Evolutionary conservation across 1,140 invertebrate species (phyloP), one percentile per base, ranked within the genome.

Genomic region (Drosophila teissieri): DNA sequence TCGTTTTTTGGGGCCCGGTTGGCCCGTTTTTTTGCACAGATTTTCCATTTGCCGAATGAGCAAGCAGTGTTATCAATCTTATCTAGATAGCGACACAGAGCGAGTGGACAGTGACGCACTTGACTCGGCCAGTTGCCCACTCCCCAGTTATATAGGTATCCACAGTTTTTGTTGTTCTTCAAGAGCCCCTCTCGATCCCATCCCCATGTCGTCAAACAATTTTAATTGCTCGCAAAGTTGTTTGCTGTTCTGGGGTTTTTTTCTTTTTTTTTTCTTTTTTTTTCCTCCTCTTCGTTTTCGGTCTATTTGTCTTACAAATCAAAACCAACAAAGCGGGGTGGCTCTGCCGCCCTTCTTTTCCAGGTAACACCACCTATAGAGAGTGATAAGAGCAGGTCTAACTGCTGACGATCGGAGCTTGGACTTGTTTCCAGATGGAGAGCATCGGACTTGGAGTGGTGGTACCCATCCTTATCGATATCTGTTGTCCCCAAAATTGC

Each of bases 191-290:
- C 31, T 2, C 49, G 49, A 36, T 52, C 48, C n/a, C 22, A 39
- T 49, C 39, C 40, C 45, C 48, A 62, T 63, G 77, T 86, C 65
- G 70, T 70, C 61, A 80, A 84, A 88, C 84, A 88, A 78, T 88
- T 88, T 85, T 88, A 88, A 88, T 88, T 88, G 84, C 84, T 78
- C 65, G 62, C 75, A 86, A 88, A 86, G 83, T 86, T 88, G 83
- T 86, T 86, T 86, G 78, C 80, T 84, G 60, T 85, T 78, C 54
- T 53, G 61, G 49, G 42, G 12, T 14, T 39, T 39, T 39, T 37
- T 37, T 68, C 17, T 60, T 48, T 57, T 37, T 37, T 68, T 22
- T 60, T 48, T 57, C 17, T 64, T 15, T 37, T 51, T 40, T 53
- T n/a, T n/a, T n/a, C n/a, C n/a, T n/a, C n/a, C 27, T 51, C 39